Evolutionary conservation across 2,797 vertebrate genomes (phyloP).

Genomic region (Lindbergichthys nudifrons): DNA sequence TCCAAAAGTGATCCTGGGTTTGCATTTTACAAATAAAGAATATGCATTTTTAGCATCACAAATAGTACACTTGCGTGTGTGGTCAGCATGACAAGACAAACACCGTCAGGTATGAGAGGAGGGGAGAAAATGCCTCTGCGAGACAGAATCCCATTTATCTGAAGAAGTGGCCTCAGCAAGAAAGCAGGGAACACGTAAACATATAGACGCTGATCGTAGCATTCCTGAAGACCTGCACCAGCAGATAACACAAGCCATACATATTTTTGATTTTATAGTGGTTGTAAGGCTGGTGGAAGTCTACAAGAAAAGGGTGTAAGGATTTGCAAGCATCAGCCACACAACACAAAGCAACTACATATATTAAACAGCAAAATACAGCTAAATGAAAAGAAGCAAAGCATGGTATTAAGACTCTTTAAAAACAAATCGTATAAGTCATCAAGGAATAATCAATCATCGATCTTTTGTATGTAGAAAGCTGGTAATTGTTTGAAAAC

Average conservation of each 20-base stretch:
- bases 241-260: conserved; percentile 27
- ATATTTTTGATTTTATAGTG: conserved; percentile 9
- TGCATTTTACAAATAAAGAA: conserved; percentile 84
- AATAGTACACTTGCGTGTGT: conserved; percentile 33
- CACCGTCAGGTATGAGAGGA: conserved; percentile 26
- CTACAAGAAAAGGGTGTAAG: conserved; percentile 38
- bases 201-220: conserved; percentile 22
- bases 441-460: not conserved
- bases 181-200: conserved; percentile 21
- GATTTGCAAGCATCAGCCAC: conserved; percentile 32
- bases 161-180: conserved; percentile 40
- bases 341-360: not conserved
- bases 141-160: conserved; percentile 27
- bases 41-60: conserved; percentile 64
- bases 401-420: not conserved
- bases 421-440: not conserved
- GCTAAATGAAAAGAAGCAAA: conserved; percentile 25
- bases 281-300: conserved; percentile 48
- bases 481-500: not conserved
- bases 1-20: conserved; percentile 91
- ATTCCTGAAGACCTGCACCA: conserved; percentile 58
- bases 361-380: conserved; percentile 3
- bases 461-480: not conserved
- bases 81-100: conserved; percentile 47
- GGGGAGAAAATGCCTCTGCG: conserved; percentile 21